Conservation (phyloP, 2,113 vertebrate genomes). For the Ascaphus truei region DNA sequence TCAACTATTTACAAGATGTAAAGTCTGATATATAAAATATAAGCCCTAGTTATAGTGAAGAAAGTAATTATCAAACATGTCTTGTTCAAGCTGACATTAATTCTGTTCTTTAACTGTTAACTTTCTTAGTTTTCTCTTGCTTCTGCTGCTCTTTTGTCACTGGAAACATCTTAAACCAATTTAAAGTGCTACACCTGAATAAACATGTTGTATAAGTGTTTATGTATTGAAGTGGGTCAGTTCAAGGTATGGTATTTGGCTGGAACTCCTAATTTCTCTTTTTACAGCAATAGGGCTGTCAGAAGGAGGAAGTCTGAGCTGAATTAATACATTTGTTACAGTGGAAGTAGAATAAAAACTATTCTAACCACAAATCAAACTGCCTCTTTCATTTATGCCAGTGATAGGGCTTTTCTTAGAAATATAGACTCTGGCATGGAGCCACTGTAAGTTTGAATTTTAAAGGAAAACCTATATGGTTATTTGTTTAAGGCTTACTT, state of each 20-base stretch:
- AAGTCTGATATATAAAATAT: no score
- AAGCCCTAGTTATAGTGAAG: no score
- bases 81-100: no score
- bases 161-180: constrained; percentile 82
- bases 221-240: constrained; percentile 83
- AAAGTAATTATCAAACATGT: no score
- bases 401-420: constrained; percentile 74
- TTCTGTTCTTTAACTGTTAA: constrained; percentile 57
- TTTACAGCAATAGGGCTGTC: constrained; percentile 73
- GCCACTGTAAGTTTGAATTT: constrained; percentile 67
- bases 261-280: constrained; percentile 77
- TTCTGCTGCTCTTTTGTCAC: constrained; percentile 65
- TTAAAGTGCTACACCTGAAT: constrained; percentile 82
- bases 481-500: constrained; percentile 67
- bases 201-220: constrained; percentile 85
- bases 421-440: constrained; percentile 66
- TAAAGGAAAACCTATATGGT: constrained; percentile 64
- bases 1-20: no score
- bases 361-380: constrained; percentile 76
- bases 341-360: constrained; percentile 79
- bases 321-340: constrained; percentile 85
- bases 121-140: constrained; percentile 52
- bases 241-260: constrained; percentile 83
- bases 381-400: constrained; percentile 76
- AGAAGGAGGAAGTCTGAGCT: constrained; percentile 78